Evolutionary conservation across 1,140 invertebrate genomes (phyloP).

Genomic region (Pseudomyrmex gracilis): DNA sequence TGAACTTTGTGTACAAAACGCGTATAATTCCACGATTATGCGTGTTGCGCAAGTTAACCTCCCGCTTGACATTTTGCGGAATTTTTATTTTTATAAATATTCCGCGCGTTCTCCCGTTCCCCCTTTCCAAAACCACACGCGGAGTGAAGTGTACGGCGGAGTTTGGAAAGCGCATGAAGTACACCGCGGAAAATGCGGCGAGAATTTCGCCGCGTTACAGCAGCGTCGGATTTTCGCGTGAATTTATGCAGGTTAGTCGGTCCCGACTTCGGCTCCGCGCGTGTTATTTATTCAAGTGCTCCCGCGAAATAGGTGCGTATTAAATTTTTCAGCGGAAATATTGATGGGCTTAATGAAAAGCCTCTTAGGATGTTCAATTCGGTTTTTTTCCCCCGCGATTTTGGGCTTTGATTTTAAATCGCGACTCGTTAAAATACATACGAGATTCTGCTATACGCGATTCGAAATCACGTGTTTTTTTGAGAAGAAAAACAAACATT

Average conservation of each 20-base stretch:
- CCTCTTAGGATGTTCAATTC: conserved; percentile 14
- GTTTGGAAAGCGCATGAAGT: conserved; percentile 31
- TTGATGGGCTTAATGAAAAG: conserved; percentile 1
- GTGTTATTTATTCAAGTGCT: conserved; percentile 55
- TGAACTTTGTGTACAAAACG: conserved; percentile 48
- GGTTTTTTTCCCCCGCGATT: neutral
- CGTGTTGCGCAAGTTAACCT: conserved; percentile 32
- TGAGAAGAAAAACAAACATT: neutral
- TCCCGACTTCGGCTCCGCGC: conserved; percentile 32
- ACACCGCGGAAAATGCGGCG: conserved; percentile 43
- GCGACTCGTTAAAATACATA: neutral
- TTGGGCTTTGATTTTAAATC: neutral
- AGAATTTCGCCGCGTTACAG: conserved; percentile 41
- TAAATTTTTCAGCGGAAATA: conserved; percentile 30
- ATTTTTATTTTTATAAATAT: conserved; percentile 47
- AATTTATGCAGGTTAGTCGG: conserved; percentile 46
- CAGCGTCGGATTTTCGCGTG: conserved; percentile 40
- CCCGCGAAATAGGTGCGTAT: neutral
- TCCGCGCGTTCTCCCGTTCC: no score
- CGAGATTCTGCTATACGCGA: neutral
- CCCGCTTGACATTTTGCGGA: conserved; percentile 38
- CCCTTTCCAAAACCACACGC: conserved; percentile 24
- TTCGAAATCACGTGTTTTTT: conserved; percentile 22
- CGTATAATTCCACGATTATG: conserved; percentile 32
- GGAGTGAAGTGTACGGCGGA: conserved; percentile 27